phyloP scores from a whole-genome alignment of 2,888 invertebrate species.

The Parochlus steinenii region DNA sequence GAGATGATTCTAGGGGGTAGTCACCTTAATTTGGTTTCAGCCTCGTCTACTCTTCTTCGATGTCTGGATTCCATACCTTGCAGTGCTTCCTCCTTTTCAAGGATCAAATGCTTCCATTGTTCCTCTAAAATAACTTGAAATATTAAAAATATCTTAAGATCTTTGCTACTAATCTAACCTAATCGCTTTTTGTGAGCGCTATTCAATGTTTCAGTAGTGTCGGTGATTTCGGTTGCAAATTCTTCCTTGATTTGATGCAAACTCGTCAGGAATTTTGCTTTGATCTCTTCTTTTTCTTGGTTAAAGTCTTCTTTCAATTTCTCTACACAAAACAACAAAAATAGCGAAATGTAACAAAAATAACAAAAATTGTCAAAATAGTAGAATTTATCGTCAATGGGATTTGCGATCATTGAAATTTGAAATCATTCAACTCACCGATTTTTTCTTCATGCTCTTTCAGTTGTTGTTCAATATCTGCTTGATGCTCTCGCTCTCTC shows the following conservation, averaged over 20 bases:
- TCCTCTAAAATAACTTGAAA: constrained; percentile 32
- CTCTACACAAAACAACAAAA: no score
- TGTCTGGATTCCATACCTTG: constrained; percentile 36
- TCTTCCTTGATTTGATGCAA: constrained; percentile 29
- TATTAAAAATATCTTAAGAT: not conserved
- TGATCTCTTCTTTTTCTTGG: constrained; percentile 52
- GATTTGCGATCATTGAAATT: not conserved
- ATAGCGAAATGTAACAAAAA: not conserved
- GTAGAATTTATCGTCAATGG: not conserved
- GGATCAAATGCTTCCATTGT: constrained; percentile 36
- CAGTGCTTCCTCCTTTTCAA: constrained; percentile 38
- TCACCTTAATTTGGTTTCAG: constrained; percentile 33
- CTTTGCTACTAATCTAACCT: constrained; percentile 32
- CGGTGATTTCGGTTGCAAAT: constrained; percentile 25
- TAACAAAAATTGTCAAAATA: not conserved
- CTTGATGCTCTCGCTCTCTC: constrained; percentile 29
- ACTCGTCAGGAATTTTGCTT: constrained; percentile 54
- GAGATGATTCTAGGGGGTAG: constrained; percentile 13
- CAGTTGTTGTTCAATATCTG: constrained; percentile 28
- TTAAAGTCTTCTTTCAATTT: constrained; percentile 38
- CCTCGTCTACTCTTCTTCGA: constrained; percentile 27
- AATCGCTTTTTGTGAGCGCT: constrained; percentile 47
- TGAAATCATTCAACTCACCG: constrained; percentile 16
- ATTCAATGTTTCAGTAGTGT: constrained; percentile 42
- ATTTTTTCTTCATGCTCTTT: constrained; percentile 25